phyloP scores from a whole-genome alignment of 2,113 vertebrate species.

The Chrysemys picta region DNA sequence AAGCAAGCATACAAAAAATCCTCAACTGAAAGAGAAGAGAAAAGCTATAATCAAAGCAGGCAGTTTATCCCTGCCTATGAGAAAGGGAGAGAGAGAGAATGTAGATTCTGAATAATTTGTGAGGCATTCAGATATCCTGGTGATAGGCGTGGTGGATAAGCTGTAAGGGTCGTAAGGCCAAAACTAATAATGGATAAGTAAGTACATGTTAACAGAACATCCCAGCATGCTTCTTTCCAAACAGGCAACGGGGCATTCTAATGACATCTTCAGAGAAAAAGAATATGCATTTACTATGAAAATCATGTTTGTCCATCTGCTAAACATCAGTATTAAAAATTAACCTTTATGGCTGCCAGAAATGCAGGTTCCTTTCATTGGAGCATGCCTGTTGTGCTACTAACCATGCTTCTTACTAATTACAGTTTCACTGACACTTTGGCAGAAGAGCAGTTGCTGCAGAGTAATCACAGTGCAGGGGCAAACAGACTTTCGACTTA shows the following conservation, averaged over 20 bases:
- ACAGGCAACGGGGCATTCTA: constrained; percentile 22
- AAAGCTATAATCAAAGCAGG: background rate
- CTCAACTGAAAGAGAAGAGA: background rate
- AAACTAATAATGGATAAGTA: constrained; percentile 48
- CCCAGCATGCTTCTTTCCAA: background rate
- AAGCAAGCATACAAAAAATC: background rate
- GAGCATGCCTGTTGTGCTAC: constrained; percentile 52
- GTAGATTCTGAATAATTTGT: background rate
- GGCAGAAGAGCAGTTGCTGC: background rate
- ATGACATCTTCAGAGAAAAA: constrained; percentile 20
- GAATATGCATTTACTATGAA: background rate
- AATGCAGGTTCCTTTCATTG: constrained; percentile 53
- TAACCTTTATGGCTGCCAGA: constrained; percentile 49
- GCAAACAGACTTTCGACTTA: background rate
- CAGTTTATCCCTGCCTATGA: background rate
- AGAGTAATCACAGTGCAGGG: constrained; percentile 38
- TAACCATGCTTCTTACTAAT: constrained; percentile 47
- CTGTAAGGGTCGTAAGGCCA: background rate
- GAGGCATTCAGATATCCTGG: too few relatives aligned
- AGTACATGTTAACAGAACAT: constrained; percentile 34
- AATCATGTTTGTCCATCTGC: constrained; percentile 36
- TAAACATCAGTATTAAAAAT: constrained; percentile 19
- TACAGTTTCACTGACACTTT: constrained; percentile 35
- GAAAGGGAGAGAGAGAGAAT: background rate
- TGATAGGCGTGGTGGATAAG: background rate